Conservation (phyloP, 1,140 invertebrate genomes). For the Aporrectodea caliginosa region DNA sequence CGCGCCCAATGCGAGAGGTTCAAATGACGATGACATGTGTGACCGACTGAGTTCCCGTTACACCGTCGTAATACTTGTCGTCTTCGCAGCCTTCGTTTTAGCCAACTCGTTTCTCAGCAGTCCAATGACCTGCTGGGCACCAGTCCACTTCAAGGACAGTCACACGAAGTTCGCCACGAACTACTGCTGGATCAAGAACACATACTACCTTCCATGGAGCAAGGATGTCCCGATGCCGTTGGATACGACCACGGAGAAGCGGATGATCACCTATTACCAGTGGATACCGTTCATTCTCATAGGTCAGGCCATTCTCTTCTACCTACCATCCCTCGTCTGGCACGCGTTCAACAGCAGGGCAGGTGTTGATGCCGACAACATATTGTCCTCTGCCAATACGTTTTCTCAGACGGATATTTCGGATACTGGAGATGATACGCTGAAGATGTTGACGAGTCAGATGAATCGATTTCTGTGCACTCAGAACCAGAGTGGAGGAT, state of each 20-base stretch:
- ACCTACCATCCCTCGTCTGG: constrained; percentile 55
- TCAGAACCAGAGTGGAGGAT: constrained; percentile 1
- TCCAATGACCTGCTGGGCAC: constrained; percentile 73
- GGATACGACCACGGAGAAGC: constrained; percentile 38
- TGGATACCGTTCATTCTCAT: no score
- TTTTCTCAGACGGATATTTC: constrained; percentile 13
- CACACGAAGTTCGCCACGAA: no score
- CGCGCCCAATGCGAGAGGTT: constrained; percentile 49
- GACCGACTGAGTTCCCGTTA: no score
- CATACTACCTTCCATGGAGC: constrained; percentile 62
- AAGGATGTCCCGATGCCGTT: constrained; percentile 43
- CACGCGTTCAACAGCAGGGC: constrained; percentile 57
- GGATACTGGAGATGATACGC: constrained; percentile 18
- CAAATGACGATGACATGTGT: constrained; percentile 57
- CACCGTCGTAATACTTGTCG: no score
- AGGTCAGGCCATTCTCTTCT: no score
- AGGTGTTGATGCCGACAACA: no score
- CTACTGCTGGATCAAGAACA: no score
- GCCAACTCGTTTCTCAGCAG: constrained; percentile 85
- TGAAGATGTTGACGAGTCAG: constrained; percentile 28
- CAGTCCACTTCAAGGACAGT: constrained; percentile 60
- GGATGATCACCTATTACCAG: constrained; percentile 58
- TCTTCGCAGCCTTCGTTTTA: constrained; percentile 81
- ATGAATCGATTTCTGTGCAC: constrained; percentile 29
- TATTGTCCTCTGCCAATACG: constrained; percentile 35